Base-by-base conservation (phyloP, 1,140 invertebrate species). In the Neodiprion fabricii region DNA sequence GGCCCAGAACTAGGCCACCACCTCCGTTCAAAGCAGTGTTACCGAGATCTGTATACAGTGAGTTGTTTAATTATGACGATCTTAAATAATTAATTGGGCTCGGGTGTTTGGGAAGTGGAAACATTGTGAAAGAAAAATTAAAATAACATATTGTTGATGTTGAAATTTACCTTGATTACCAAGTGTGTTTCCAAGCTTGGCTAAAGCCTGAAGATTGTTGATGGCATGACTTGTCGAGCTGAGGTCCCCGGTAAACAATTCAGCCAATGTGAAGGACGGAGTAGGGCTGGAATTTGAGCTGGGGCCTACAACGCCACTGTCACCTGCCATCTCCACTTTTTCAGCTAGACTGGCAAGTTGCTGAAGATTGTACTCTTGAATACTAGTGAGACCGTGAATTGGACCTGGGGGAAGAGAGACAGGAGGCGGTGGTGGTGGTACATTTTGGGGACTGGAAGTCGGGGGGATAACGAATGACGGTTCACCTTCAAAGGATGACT, bases 161-260 rank as follows among this genome's bases (percentile, higher is more conserved):
- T 40, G 73, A 75, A 77, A 72, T 70, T 61, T 84, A 93, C 92
- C 93, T 87, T 92, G 91, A 85, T 89, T 90, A 68, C 92, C 93
- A 66, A 93, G 88, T 23, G 87, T 80, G 72, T 88, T 89, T 80
- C 95, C 95, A 53, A 97, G 89, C 87, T 97, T 97, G 70, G 95
- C 96, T 72, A 97, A 91, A 17, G 95, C 95, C 83, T 96, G 95
- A 72, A 97, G 89, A 89, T 97, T 97, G 83, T 96, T 96, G 76
- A 95, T 91, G 53, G 95, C 93, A 85, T 95, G 94, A 83, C 92
- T 92, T n/a, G 86, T 88, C 11, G 91, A 91, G 77, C 87, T 91
- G 2, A 91, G 83, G 83, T 95, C 94, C 48, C 94, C 94, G 73
- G 91, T 91, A 49, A 95, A 90, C 72, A 96, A 88, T 81, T 95